Evolutionary conservation across 2,113 vertebrate species (phyloP), one percentile per base, ranked within the genome.

Genomic region (Strigops habroptila): DNA sequence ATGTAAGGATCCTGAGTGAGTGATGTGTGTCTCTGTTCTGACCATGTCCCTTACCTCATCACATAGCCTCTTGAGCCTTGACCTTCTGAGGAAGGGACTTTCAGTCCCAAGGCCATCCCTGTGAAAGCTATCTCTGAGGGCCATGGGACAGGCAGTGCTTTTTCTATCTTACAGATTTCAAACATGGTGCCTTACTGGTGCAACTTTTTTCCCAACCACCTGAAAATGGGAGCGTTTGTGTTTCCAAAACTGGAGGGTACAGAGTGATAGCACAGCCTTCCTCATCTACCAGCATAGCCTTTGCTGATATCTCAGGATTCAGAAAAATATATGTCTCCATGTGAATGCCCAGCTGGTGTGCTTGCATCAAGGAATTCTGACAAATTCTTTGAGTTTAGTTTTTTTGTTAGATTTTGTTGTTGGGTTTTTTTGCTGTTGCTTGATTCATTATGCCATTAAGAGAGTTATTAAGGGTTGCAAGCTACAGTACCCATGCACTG

Each of bases 1-100:
- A 41, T 2, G 1, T 17, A 8, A 44, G 3, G 22, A 39, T 55
- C 43, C 60, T 52, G 18, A 13, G 25, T 0, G 0, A 31, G 23
- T 68, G n/a, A 28, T 16, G 3, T 11, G 10, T 37, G 31, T 24
- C 57, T 37, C 44, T 62, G 31, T 14, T 60, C 21, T n/a, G 25
- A 49, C 30, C 14, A 2, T 25, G 44, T 69, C 49, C 15, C 18
- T 69, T 51, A 17, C 7, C 10, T 15, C 12, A 2, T 6, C 37
- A 52, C 53, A 80, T 31, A 55, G 49, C 27, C 14, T 49, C 28
- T 31, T 44, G 28, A 68, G 14, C 21, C 24, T 17, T 44, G 28
- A 44, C 12, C 73, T 24, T 6, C 17, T 7, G 6, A 37, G 16
- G 19, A 80, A 48, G 19, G 27, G 39, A 37, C 0, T 3, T 18